Base-by-base conservation (phyloP, 1,140 invertebrate genomes). In the Drosophila bipectinata region DNA sequence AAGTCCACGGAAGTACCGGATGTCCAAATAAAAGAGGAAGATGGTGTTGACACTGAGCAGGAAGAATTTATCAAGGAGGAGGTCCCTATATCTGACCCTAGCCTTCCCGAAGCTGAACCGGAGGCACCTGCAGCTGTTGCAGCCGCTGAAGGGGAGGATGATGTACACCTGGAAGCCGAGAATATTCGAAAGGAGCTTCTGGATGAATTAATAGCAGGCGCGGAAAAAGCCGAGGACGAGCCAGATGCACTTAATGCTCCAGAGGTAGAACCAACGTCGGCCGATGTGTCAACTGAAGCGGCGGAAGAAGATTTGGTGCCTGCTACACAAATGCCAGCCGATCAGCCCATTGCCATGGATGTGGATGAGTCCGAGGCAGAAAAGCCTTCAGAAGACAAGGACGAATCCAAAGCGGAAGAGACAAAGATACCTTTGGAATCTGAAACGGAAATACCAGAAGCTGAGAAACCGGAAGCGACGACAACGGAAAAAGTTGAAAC, bases 191-290 rank as follows among this genome's bases (percentile, higher is more conserved):
- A 79, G 48, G 68, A 61, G 24, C 59, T 88, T n/a, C 51, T 88
- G 3, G 83, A 88, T 49, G 84, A 88, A 18, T 51, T 88, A 9
- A 88, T 88, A 37, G 84, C 79, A 12, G 76, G 79, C 39, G 73
- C 76, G 0, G 76, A 79, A 10, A 71, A 69, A 12, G 49, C 64
- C 3, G 54, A 71, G 24, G 52, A 59, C 12, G 73, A 49, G 5
- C 58, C 39, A 30, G 45, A 47, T 32, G 30, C 47, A 39, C 26
- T n/a, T 30, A 34, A 10, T 14, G 47, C 30, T 9, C 9, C 28
- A n/a, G 7, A 24, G 7, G 49, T 34, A n/a, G 32, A 39, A 15
- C 12, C 4, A 9, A 26, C 59, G 15, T 14, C 52, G 18, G 24
- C 54, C 2, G 57, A 59, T 24, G 10, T 24, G 24, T 44, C 34